These are phyloP conservation scores for Ceyx melanurus DNA, from an alignment of 2,113 vertebrate genomes.

Conservation along the genomic window DNA sequence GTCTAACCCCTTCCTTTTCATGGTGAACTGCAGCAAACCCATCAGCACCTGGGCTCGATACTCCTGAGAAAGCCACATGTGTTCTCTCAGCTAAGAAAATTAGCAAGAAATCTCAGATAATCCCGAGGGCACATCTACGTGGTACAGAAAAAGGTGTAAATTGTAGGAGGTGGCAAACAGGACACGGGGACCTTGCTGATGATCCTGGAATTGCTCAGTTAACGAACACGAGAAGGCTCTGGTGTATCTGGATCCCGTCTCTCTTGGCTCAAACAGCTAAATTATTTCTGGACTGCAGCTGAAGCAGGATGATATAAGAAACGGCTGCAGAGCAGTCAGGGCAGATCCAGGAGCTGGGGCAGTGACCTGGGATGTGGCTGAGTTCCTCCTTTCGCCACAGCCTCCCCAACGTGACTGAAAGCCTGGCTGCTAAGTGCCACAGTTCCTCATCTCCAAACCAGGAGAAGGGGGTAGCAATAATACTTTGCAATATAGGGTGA, in stretches of 20 bases:
- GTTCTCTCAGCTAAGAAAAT: background rate
- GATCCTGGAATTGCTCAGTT: background rate
- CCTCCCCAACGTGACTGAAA: background rate
- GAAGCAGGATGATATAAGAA: background rate
- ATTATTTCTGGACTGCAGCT: background rate
- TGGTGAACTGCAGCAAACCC: background rate
- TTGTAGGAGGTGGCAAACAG: background rate
- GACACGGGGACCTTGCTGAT: background rate
- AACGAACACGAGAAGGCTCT: background rate
- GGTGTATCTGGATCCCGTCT: fast-evolving
- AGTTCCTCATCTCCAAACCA: constrained; percentile 38
- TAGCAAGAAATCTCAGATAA: background rate
- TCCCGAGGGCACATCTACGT: background rate
- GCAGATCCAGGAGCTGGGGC: background rate
- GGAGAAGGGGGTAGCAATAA: background rate
- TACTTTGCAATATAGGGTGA: background rate
- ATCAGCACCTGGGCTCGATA: fast-evolving
- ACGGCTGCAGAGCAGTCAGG: background rate
- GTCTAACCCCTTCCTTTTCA: background rate
- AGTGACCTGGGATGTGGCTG: background rate
- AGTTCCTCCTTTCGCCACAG: constrained; percentile 52
- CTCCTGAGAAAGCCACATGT: background rate
- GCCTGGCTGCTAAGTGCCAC: background rate
- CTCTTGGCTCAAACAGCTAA: background rate
- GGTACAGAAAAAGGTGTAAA: background rate